These are phyloP conservation scores for Parotocinclus haroldoi DNA, from an alignment of 2,797 vertebrate genomes.

Conservation along the genomic window DNA sequence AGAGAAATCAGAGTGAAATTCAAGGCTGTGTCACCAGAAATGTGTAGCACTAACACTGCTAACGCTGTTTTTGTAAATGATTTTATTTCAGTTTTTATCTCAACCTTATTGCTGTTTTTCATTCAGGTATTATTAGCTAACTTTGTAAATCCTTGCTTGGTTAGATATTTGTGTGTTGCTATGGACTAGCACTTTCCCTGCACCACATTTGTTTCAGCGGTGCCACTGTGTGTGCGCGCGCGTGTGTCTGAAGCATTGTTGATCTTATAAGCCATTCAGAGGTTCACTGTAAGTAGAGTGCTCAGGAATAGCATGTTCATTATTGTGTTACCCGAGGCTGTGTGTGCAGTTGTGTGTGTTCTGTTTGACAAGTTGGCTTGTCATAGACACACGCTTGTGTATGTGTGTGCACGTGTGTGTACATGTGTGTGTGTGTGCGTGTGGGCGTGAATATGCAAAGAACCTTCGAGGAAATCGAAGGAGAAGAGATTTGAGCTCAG, in stretches of 20 bases:
- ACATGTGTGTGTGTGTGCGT: not conserved
- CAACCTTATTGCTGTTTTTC: no score
- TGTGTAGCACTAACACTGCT: no score
- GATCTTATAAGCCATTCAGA: conserved; percentile 10
- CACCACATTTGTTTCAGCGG: no score
- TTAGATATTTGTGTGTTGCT: no score
- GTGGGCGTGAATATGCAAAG: not conserved
- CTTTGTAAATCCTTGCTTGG: no score
- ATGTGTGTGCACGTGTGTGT: not conserved
- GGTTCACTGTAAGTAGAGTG: conserved; percentile 1
- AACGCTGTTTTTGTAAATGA: no score
- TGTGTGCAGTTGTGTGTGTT: not conserved
- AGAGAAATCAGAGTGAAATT: no score
- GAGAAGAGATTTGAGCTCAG: conserved; percentile 11
- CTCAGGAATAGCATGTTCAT: conserved; percentile 28
- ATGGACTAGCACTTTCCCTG: no score
- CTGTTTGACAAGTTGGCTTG: conserved; percentile 3
- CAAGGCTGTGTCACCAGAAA: no score
- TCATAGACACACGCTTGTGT: not conserved
- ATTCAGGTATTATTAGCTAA: no score
- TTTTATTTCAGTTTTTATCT: no score
- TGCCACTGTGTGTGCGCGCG: no score
- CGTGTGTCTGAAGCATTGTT: not conserved
- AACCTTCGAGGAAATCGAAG: conserved; percentile 5
- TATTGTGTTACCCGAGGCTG: conserved; percentile 21